These are phyloP conservation scores for Andrena dorsata DNA, from an alignment of 2,888 invertebrate species.

Conservation along the genomic window DNA sequence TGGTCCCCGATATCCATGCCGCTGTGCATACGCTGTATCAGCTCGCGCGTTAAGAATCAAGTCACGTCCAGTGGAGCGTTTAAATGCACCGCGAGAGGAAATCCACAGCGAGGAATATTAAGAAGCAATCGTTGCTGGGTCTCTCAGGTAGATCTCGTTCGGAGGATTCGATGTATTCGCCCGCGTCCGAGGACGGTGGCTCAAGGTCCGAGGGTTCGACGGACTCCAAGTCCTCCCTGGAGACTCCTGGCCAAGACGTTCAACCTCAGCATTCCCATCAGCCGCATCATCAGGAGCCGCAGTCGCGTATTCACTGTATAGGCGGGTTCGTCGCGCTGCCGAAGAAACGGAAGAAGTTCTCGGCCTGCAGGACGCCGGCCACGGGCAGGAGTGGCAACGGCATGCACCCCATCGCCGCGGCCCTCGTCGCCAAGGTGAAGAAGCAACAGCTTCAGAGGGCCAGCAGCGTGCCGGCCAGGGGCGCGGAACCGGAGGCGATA, in stretches of 20 bases:
- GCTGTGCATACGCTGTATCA: too few relatives aligned
- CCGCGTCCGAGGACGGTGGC: conserved; percentile 89
- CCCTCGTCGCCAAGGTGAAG: conserved; percentile 69
- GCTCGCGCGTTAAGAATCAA: too few relatives aligned
- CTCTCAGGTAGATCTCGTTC: conserved; percentile 87
- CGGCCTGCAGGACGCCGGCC: conserved; percentile 90
- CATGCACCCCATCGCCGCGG: conserved; percentile 72
- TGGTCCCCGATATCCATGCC: too few relatives aligned
- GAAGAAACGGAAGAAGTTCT: conserved; percentile 93
- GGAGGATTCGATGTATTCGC: conserved; percentile 93
- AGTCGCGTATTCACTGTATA: conserved; percentile 78
- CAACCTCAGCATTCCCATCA: conserved; percentile 73
- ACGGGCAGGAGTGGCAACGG: conserved; percentile 85
- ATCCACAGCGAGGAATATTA: not conserved
- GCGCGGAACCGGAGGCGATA: conserved; percentile 84
- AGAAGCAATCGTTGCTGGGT: not conserved
- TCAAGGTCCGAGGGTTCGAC: conserved; percentile 88
- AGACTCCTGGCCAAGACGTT: conserved; percentile 76
- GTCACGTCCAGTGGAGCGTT: not conserved
- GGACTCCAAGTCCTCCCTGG: conserved; percentile 90
- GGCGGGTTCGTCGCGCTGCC: conserved; percentile 90
- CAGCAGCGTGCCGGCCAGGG: conserved; percentile 89
- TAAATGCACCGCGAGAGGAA: not conserved
- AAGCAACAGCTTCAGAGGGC: conserved; percentile 89
- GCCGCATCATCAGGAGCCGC: conserved; percentile 77